Evolutionary conservation across 2,888 invertebrate genomes (phyloP), one percentile per base, ranked within the genome.

Genomic region (Rosalia funebris): DNA sequence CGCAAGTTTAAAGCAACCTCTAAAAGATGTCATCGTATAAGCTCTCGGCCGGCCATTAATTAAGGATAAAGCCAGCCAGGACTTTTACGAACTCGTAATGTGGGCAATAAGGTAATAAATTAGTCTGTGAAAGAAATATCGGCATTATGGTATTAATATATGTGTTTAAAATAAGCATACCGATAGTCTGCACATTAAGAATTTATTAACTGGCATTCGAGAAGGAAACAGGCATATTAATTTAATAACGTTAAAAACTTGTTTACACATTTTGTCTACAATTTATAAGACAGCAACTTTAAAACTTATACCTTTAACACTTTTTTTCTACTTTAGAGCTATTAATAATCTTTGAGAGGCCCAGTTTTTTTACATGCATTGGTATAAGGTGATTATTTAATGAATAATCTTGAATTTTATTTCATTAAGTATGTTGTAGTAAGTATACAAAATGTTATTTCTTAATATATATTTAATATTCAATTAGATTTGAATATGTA

Each of bases 141-240:
- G 69, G 65, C 68, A 66, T 66, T 62, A 67, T 66, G 59, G 58
- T 48, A 66, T 50, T 50, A 50, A 50, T 50, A 39, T 50, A 50
- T 54, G 67, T 65, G 62, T 58, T 66, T 62, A 53, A 68, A 66
- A 67, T 67, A 66, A 65, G 67, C 62, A 66, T 59, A 65, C 57
- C 60, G 62, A 63, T 60, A 48, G 65, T 60, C 64, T 58, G 58
- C 57, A 60, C 42, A 62, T 63, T 62, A 62, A 65, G 65, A 66
- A 71, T 71, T 71, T 71, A 71, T 71, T 71, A 69, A 70, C 70
- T 66, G 64, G 52, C 60, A 53, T 54, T 60, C 60, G 58, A 61
- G 66, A 53, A 61, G 62, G 62, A 66, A 67, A 74, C 70, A 71
- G 68, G 71, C 66, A 71, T 71, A 69, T 74, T 74, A 72, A 74